Evolutionary conservation across 2,888 invertebrate genomes (phyloP), one percentile per base, ranked within the genome.

Genomic region (Hydroisotoma schaefferi): DNA sequence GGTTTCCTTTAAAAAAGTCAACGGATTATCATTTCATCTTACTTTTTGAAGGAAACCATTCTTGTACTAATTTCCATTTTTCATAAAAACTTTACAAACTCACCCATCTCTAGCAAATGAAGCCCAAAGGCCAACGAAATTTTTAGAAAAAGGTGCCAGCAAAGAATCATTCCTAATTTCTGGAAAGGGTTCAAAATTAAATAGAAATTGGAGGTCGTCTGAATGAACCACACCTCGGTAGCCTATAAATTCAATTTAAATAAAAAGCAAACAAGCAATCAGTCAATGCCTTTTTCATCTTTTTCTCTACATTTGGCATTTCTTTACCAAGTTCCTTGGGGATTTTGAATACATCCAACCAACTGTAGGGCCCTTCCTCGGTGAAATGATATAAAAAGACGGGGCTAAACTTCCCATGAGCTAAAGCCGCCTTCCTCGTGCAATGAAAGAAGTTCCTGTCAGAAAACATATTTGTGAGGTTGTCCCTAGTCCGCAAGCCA

Each of bases 371-470:
- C 53, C 63, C 65, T n/a, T 57, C 58, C 22, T 61, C 53, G 1
- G 65, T 65, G 27, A 65, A 69, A 38, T 69, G 67, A 49, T 69
- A 69, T 1, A 67, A 33, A 28, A 59, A 59, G 12, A 65, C 65
- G 12, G 67, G 60, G 44, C 57, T 58, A 20, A 47, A 58, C 47
- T 62, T 63, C 1, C 64, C 55, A 22, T 61, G 55, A 2, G 62
- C 55, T 2, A 64, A 28, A 5, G 65, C 63, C 3, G 60, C 65
- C 15, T 62, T 58, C 40, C 59, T 56, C 15, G 52, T 63, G 48
- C 69, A 69, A 48, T 64, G 64, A 22, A 59, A 61, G 46, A 67
- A 69, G 52, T 67, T 67, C 12, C 69, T 38, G 48, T 69, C 69
- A 0, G 63, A 60, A 44, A 69, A 64, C 51, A 67, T 44, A 23